phyloP scores from a whole-genome alignment of 2,113 vertebrate species.

The Nansenia antarctica region DNA sequence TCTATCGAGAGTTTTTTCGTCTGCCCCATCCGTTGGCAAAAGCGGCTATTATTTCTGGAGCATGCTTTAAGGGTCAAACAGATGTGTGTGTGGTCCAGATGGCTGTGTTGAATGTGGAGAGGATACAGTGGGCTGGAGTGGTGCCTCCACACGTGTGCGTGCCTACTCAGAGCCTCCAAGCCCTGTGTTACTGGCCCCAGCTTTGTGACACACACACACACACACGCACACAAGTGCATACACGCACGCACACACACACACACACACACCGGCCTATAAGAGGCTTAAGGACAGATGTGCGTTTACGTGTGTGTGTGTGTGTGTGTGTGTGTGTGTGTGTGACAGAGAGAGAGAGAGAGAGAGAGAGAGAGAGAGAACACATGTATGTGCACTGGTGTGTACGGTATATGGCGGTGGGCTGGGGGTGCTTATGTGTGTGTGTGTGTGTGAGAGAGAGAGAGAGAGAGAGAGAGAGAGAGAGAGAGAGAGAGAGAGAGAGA shows the following conservation, averaged over 20 bases:
- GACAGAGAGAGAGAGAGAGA: too few relatives aligned
- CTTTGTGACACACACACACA: conserved; percentile 30
- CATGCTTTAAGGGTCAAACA: conserved; percentile 28
- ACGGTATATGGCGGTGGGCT: too few relatives aligned
- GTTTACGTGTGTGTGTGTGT: conserved; percentile 49
- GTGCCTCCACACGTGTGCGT: conserved; percentile 40
- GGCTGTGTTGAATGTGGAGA: conserved; percentile 23
- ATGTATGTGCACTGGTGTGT: conserved; percentile 8
- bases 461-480: too few relatives aligned
- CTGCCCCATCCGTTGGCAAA: background rate
- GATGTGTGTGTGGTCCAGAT: conserved; percentile 35
- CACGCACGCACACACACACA: background rate
- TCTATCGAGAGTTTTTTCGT: background rate
- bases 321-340: too few relatives aligned
- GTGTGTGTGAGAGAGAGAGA: too few relatives aligned
- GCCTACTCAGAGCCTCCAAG: conserved; percentile 13
- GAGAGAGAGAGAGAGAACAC: conserved; percentile 26
- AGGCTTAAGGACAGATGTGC: conserved; percentile 61
- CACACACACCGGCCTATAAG: too few relatives aligned
- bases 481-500: too few relatives aligned
- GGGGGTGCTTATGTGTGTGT: background rate
- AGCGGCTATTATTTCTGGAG: background rate
- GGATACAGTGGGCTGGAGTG: conserved; percentile 22
- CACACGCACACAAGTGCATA: conserved; percentile 12
- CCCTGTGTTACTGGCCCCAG: conserved; percentile 24